A percentile compares a stretch with the other conserved stretches of the same genome.
Evolutionary conservation across 2,797 vertebrate genomes (phyloP).

Genomic region (Columba guinea): DNA sequence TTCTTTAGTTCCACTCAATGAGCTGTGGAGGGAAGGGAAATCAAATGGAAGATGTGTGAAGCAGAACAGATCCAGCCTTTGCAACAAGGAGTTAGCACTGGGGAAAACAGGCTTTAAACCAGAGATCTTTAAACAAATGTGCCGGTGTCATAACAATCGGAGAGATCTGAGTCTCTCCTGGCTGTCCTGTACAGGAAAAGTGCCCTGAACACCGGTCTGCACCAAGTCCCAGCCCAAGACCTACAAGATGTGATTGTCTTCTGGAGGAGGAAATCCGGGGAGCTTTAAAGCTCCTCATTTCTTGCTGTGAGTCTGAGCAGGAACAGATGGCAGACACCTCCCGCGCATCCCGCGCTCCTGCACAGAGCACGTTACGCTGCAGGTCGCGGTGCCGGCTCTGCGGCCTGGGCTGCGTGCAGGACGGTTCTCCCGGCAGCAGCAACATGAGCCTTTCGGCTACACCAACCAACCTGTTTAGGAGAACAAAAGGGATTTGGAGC

Average conservation of each 20-base stretch:
- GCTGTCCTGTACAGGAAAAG: background rate
- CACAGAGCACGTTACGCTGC: fast-evolving
- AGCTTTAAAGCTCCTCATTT: background rate
- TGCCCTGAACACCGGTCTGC: background rate
- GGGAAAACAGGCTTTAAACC: background rate
- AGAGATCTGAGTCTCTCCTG: background rate
- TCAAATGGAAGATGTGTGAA: background rate
- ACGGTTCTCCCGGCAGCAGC: background rate
- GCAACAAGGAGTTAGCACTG: background rate
- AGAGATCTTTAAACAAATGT: background rate
- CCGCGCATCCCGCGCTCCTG: background rate
- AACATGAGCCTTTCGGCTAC: background rate
- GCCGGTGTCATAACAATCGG: background rate
- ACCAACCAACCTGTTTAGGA: background rate
- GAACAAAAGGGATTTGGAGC: background rate
- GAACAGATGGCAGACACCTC: background rate
- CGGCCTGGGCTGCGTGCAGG: background rate
- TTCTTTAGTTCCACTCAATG: background rate
- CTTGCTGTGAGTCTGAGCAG: background rate
- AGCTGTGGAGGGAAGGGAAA: background rate
- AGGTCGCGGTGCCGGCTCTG: fast-evolving
- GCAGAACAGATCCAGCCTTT: background rate
- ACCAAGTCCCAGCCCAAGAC: fast-evolving
- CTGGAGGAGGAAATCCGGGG: background rate
- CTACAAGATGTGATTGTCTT: background rate